Percentiles rank a stretch among this genome's conserved stretches.
These are phyloP conservation scores for Carcinoscorpius rotundicauda DNA, from an alignment of 1,140 invertebrate genomes.

Conservation along the genomic window DNA sequence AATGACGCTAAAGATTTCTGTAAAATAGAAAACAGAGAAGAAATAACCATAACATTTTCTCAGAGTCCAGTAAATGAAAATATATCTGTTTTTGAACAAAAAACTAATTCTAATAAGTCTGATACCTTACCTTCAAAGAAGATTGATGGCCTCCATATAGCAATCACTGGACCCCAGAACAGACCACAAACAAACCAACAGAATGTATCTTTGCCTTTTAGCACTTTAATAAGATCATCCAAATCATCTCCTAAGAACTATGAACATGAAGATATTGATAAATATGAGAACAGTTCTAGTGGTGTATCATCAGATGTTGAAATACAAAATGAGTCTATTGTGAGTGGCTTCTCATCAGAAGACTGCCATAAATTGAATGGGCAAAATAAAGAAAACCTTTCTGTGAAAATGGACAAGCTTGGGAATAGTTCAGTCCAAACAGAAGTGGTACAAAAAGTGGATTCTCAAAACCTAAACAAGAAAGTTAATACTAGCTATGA, in stretches of 20 bases:
- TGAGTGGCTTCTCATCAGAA: too few species aligned
- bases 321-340: constrained; percentile 28
- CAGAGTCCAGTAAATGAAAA: constrained; percentile 14
- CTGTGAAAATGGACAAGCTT: too few species aligned
- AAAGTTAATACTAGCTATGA: too few species aligned
- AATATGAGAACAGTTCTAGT: constrained; percentile 73
- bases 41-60: too few species aligned
- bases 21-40: too few species aligned
- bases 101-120: neutral
- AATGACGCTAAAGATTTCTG: too few species aligned
- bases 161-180: constrained; percentile 15
- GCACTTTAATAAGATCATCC: constrained; percentile 59
- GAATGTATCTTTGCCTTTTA: neutral
- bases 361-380: too few species aligned
- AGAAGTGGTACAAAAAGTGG: too few species aligned
- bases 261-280: constrained; percentile 42
- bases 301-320: constrained; percentile 77
- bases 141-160: constrained; percentile 12
- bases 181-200: neutral
- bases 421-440: too few species aligned
- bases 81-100: constrained; percentile 13
- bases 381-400: too few species aligned
- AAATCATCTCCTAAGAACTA: constrained; percentile 72
- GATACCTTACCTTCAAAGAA: too few species aligned
- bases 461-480: too few species aligned